Base-by-base conservation (phyloP, 2,888 invertebrate genomes). In the Dryocosmus kuriphilus region DNA sequence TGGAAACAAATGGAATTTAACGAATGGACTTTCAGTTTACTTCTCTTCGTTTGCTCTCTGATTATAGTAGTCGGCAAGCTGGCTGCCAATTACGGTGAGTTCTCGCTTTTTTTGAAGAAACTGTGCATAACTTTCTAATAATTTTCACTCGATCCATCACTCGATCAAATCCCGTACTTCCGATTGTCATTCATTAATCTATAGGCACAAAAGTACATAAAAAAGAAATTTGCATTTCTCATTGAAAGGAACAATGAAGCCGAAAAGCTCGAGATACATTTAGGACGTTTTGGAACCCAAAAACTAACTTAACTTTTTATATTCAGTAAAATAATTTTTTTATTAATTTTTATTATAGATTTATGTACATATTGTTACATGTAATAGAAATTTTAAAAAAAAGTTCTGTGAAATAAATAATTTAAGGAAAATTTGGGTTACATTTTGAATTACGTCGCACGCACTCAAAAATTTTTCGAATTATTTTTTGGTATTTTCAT, bases 71-170 rank as follows among this genome's bases (percentile, higher is more conserved):
- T 71, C 5, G 30, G 27, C 30, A 71, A 71, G 30, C n/a, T 71
- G 30, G 71, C 71, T 30, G 2, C n/a, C 9, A 71, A 71, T 51
- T 71, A 51, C 71, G 71, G 71, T 71, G n/a, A 71, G 71, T 71
- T 6, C n/a, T 32, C 2, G 6, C 60, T 16, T 27, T 27, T 22
- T 16, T 16, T 24, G 27, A 60, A 60, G 24, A 24, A 60, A 60
- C 16, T 60, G 14, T 60, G 14, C 14, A 16, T 60, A 60, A 60
- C 6, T 60, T 41, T n/a, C 4, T 16, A 4, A 67, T 1, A 19
- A 30, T 51, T 71, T n/a, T 30, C 8, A 67, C 27, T 51, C 41
- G 19, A 27, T 46, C 30, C 1, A 51, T 30, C 8, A 67, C 27
- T 51, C 41, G 19, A 27, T 46, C 30, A 5, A 51, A 11, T 71